Evolutionary conservation across 2,888 invertebrate species (phyloP).

Genomic region (Diarsia mendica): DNA sequence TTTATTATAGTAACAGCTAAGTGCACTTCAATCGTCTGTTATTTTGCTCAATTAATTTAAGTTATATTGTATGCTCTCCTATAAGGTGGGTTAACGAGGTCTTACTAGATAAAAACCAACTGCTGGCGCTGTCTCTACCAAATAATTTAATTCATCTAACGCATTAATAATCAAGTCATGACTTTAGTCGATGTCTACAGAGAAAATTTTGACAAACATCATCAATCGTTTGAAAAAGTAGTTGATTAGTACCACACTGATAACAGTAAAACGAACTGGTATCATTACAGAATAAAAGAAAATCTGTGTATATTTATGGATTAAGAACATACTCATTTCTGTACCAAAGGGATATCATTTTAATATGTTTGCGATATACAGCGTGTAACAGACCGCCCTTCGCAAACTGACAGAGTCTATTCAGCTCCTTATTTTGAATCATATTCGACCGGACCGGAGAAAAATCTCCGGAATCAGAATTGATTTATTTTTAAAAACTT

Average conservation of each 20-base stretch:
- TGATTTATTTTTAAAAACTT: no score
- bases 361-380: not conserved
- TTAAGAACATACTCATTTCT: not conserved
- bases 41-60: not conserved
- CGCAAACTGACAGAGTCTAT: no score
- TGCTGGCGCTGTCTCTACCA: not conserved
- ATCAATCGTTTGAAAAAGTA: not conserved
- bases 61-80: not conserved
- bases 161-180: not conserved
- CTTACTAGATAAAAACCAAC: not conserved
- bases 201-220: not conserved
- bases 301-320: not conserved
- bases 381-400: no score
- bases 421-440: no score
- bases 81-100: not conserved
- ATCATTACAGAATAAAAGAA: not conserved
- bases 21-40: no score
- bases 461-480: no score
- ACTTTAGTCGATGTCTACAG: not conserved
- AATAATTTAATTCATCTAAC: not conserved
- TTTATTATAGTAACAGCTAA: not conserved
- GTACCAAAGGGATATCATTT: not conserved
- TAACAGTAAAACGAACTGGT: not conserved
- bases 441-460: no score
- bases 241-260: not conserved